Evolutionary conservation across 2,113 vertebrate genomes (phyloP).

Genomic region (Vidua chalybeata): DNA sequence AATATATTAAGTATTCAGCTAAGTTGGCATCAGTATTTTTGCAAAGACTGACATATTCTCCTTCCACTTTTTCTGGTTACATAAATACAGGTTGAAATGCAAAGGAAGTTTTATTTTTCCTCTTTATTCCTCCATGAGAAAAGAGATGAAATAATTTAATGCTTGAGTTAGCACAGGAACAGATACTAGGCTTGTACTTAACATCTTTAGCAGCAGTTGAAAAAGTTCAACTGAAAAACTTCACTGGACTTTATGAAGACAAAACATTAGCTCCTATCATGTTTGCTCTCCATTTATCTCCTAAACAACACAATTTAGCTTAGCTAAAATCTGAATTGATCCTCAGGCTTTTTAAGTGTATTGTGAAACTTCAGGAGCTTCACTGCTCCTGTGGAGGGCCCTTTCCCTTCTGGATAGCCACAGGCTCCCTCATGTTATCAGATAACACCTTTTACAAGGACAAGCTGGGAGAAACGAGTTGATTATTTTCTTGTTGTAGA

Average conservation of each 20-base stretch:
- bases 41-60: neutral
- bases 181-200: neutral
- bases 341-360: neutral
- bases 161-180: neutral
- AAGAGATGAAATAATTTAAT: neutral
- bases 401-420: neutral
- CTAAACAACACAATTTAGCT: neutral
- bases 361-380: neutral
- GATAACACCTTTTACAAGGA: neutral
- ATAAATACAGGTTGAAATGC: neutral
- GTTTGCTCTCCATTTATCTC: neutral
- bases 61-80: neutral
- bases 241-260: constrained; percentile 24
- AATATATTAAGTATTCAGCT: neutral
- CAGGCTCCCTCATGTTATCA: neutral
- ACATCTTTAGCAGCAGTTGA: constrained; percentile 3
- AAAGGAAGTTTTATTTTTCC: neutral
- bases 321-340: neutral
- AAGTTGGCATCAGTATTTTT: neutral
- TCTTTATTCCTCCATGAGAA: neutral
- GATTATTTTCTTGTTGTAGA: neutral
- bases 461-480: neutral
- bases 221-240: constrained; percentile 53
- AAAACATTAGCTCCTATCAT: neutral
- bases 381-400: neutral